Evolutionary conservation across 1,140 invertebrate genomes (phyloP), one percentile per base, ranked within the genome.

Genomic region (Pseudachorutes palmiensis): DNA sequence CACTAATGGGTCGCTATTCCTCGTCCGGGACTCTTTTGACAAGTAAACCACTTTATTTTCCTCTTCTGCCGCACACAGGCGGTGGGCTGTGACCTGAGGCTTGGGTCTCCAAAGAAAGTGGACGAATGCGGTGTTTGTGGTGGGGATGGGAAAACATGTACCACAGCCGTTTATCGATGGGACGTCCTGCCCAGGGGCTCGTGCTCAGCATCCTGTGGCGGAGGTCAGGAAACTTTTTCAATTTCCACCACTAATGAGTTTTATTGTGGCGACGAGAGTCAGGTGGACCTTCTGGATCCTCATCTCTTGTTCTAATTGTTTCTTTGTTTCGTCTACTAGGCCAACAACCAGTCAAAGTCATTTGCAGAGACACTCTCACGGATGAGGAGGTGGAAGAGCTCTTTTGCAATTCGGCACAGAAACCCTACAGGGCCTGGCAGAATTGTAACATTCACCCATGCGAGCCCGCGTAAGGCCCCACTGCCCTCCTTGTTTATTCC

Each of bases 121-220:
- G 92, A 95, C 80, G 85, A 84, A 67, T 95, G 92, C 75, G 92
- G 92, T 1, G 86, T 94, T 24, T 95, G 91, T 75, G 92, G 92
- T 2, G 92, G 92, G 36, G 89, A 94, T 77, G 91, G 91, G 55
- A 87, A 86, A 62, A 85, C 87, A 57, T 92, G 91, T 79, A 82
- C 83, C 1, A 82, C 86, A 72, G 85, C 86, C 57, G 79, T 88
- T 58, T 94, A 92, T 80, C 85, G 88, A 72, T 96, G 93, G 92
- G 84, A 87, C 65, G 82, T 90, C 58, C 85, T 88, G 55, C 86
- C 87, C 62, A 86, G 87, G 70, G 90, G 87, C 1, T 81, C 88
- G 41, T 97, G 94, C 78, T 92, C 91, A 19, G 87, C 86, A 65
- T 88, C 90, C 55, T 96, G 94, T 81, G 92, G 93, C 68, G 92